These are phyloP conservation scores for Cyanocitta stelleri DNA, from an alignment of 2,113 vertebrate species.

Conservation along the genomic window DNA sequence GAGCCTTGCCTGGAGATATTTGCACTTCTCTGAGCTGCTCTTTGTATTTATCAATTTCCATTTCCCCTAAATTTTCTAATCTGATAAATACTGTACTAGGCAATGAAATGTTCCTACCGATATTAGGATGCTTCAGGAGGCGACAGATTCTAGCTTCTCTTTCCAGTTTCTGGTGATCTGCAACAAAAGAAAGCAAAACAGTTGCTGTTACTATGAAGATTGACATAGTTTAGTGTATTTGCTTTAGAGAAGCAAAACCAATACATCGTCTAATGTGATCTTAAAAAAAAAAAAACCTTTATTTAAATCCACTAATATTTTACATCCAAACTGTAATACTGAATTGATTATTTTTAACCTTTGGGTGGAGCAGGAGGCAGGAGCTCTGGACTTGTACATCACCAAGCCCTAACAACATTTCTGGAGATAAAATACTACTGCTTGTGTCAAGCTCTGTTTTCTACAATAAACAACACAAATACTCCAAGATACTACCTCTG, in stretches of 20 bases:
- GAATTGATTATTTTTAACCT: background rate
- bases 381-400: background rate
- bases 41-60: background rate
- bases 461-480: background rate
- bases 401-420: background rate
- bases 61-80: background rate
- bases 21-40: background rate
- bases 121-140: constrained; percentile 90
- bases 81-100: background rate
- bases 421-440: background rate
- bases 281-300: background rate
- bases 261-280: background rate
- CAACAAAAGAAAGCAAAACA: background rate
- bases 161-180: constrained; percentile 95
- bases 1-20: background rate
- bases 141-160: constrained; percentile 92
- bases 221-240: background rate
- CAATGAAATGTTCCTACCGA: constrained; percentile 73
- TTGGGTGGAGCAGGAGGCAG: background rate
- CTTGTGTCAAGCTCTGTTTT: background rate
- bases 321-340: background rate
- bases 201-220: background rate
- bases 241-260: background rate
- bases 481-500: background rate
- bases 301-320: background rate